phyloP scores from a whole-genome alignment of 2,888 invertebrate species.

The Crossocerus cetratus region DNA sequence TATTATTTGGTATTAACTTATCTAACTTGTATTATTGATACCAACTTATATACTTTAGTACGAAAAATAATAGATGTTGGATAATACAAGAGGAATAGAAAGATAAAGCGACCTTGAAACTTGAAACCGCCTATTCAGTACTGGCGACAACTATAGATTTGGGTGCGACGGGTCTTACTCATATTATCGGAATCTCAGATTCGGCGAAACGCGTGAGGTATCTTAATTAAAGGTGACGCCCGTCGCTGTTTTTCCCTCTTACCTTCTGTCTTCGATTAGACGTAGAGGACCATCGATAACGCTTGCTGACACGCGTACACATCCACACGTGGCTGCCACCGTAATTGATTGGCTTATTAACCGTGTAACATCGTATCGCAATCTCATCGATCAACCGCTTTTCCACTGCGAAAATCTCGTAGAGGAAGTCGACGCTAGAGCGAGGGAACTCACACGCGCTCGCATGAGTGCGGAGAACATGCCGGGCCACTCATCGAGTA shows the following conservation, averaged over 20 bases:
- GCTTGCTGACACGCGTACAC: slow-evolving; percentile 6
- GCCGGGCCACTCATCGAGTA: slow-evolving; percentile 4
- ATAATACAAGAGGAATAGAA: too few species aligned
- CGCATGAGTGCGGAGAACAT: slow-evolving; percentile 3
- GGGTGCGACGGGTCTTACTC: too few species aligned
- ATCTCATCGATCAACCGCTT: slow-evolving; percentile 10
- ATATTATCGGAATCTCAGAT: too few species aligned
- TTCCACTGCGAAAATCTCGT: neutral
- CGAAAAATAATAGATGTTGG: too few species aligned
- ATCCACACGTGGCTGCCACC: slow-evolving; percentile 8
- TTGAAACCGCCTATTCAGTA: too few species aligned
- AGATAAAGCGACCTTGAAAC: too few species aligned
- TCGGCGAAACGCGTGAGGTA: neutral
- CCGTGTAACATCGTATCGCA: slow-evolving; percentile 2
- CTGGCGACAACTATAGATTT: too few species aligned
- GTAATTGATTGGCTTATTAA: slow-evolving; percentile 33
- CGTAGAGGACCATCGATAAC: slow-evolving; percentile 26
- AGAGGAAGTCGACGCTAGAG: neutral
- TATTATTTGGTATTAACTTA: too few species aligned
- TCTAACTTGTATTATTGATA: too few species aligned
- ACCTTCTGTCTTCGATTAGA: neutral
- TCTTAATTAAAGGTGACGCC: neutral
- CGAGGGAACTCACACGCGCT: neutral
- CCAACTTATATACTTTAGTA: too few species aligned
- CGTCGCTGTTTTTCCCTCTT: neutral